Evolutionary conservation across 2,113 vertebrate species (phyloP), one percentile per base, ranked within the genome.

Genomic region (Syngnathus typhle): DNA sequence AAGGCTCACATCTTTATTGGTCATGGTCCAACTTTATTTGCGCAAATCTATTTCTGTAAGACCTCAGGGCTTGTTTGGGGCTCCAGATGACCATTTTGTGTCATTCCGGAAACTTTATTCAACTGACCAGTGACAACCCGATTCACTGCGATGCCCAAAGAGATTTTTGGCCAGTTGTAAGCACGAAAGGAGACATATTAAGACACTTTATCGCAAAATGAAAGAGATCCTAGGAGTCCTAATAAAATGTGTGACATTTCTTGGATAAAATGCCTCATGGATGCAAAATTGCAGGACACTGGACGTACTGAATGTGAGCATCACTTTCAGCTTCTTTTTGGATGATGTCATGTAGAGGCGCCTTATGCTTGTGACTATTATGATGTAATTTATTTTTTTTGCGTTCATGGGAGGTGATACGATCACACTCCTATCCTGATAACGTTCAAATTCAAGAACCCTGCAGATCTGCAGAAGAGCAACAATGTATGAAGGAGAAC

Each of bases 401-500:
- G 27, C 27, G 41, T 4, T 43, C 41, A 43, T 43, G 41, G 41
- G 13, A 46, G 15, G 27, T 32, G 27, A 32, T 32, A 32, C 27
- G 27, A 32, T 32, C 3, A 32, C 27, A 32, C 27, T 32, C 27
- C 3, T 32, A 32, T 32, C 27, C 27, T 32, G 27, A 32, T 32
- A 32, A 32, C 3, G 27, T 32, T 32, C 27, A 32, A 32, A 32
- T 32, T 32, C 27, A 32, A 32, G 3, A 32, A 32, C 3, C 27
- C 27, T 32, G 27, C 27, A 32, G 27, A 32, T 32, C 27, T 32
- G 27, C 27, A 32, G 27, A 72, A 73, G 37, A 63, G 52, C 52
- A 58, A 60, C 52, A 74, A 77, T 21, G 74, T 74, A 73, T 78
- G 81, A 82, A 78, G 55, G 55, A 77, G 52, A 79, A 69, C 75